Conservation (phyloP, 2,797 vertebrate species). For the Muscicapa striata region DNA sequence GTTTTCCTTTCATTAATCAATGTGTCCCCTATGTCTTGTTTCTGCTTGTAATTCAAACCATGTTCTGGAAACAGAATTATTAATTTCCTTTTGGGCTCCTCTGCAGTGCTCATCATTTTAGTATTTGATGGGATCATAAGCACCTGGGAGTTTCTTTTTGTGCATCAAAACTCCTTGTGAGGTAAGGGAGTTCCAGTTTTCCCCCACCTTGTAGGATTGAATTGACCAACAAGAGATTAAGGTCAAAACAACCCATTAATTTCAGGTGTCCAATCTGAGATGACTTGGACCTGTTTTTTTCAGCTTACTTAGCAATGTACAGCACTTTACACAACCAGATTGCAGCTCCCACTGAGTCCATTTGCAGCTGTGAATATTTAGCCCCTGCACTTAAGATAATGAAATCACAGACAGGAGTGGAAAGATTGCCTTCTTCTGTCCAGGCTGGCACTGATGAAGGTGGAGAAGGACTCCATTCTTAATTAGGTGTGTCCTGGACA, state of each 20-base stretch:
- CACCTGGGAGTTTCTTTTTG: neutral
- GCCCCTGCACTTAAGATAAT: conserved; percentile 49
- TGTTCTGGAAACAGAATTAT: conserved; percentile 41
- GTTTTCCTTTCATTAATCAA: conserved; percentile 62
- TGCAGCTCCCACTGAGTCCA: conserved; percentile 50
- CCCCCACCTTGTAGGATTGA: neutral
- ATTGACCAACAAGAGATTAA: conserved; percentile 19
- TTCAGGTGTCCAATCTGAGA: neutral
- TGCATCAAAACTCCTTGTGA: conserved; percentile 9
- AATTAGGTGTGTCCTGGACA: neutral
- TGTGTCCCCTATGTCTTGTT: conserved; percentile 34
- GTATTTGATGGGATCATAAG: neutral
- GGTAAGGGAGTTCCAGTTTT: neutral
- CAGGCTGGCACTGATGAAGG: neutral
- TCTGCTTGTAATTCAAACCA: conserved; percentile 12
- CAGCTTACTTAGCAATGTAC: conserved; percentile 15
- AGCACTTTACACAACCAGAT: conserved; percentile 22
- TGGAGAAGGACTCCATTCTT: neutral
- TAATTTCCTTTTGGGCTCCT: conserved; percentile 56
- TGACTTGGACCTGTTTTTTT: neutral
- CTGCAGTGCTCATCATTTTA: conserved; percentile 30
- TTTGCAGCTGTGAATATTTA: conserved; percentile 53
- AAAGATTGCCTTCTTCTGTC: neutral
- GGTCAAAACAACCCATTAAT: conserved; percentile 25
- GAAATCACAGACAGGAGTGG: conserved; percentile 10